Evolutionary conservation across 1,140 invertebrate genomes (phyloP).

Genomic region (Drosophila elegans): DNA sequence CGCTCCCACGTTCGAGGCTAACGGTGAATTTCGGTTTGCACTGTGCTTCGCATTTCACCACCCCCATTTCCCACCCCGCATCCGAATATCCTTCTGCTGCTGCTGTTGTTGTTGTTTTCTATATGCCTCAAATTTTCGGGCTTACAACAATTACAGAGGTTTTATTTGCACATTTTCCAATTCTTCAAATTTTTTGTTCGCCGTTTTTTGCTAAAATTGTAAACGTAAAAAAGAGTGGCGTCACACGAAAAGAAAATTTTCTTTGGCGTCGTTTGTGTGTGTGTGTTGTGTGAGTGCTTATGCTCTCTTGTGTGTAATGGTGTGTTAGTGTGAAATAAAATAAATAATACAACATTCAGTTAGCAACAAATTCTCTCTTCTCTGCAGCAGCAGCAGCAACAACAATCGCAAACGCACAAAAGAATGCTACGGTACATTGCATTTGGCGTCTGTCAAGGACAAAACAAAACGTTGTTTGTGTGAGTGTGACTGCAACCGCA

Average conservation of each 20-base stretch:
- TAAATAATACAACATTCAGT: conserved; percentile 14
- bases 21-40: conserved; percentile 31
- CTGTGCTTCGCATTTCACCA: conserved; percentile 24
- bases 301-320: conserved; percentile 9
- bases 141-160: conserved; percentile 24
- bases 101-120: conserved; percentile 40
- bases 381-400: conserved; percentile 27
- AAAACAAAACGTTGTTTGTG: conserved; percentile 60
- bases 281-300: conserved; percentile 13
- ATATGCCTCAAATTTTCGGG: conserved; percentile 41
- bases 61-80: conserved; percentile 14
- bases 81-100: conserved; percentile 25
- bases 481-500: conserved; percentile 43
- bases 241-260: conserved; percentile 62
- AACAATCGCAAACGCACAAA: conserved; percentile 38
- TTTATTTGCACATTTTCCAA: not conserved
- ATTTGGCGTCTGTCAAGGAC: conserved; percentile 67
- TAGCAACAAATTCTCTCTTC: conserved; percentile 27
- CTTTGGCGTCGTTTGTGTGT: conserved; percentile 39
- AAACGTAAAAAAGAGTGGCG: conserved; percentile 38
- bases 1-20: conserved; percentile 46
- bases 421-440: conserved; percentile 63
- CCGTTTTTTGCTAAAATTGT: not conserved
- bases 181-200: not conserved
- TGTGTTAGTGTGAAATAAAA: conserved; percentile 22